Evolutionary conservation across 2,113 vertebrate genomes (phyloP), one percentile per base, ranked within the genome.

Genomic region (Erinaceus europaeus): DNA sequence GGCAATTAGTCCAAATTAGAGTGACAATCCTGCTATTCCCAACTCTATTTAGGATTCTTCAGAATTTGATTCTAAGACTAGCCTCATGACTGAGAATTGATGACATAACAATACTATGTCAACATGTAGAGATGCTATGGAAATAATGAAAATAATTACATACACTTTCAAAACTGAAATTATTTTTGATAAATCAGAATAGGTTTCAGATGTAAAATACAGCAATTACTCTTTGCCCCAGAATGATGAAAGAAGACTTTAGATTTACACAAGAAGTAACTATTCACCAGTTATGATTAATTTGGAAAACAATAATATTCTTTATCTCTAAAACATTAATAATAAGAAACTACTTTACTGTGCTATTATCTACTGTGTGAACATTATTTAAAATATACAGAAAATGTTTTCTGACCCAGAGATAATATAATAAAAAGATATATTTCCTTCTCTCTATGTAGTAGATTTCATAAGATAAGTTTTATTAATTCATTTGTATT

Each of bases 101-200:
- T 86, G 73, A 59, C 23, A 36, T 71, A 84, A 74, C 87, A 89
- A 81, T 78, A 29, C 42, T 89, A 73, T 84, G 91, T 86, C 82
- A 94, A 84, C 84, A 84, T 74, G 55, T 27, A 76, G 55, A 32
- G 52, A 86, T 71, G 29, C 62, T 77, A 84, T 86, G 46, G 80
- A 82, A 91, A 85, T 84, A 80, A 84, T 90, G 83, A 75, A 73
- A 89, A 93, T 93, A 89, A 93, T 90, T 93, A 77, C 65, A 53
- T 59, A 79, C 32, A 71, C 73, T 93, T 90, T 93, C 57, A 50
- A 90, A 84, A 86, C 25, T 40, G 55, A 69, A 84, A 86, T 34
- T 59, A 14, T 62, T 92, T 92, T 81, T 94, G 64, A 94, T 84
- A 86, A 90, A 93, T 86, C 91, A 86, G 86, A 86, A 81, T 84